A percentile compares a stretch with the other conserved stretches of the same genome.
phyloP scores from a whole-genome alignment of 1,140 invertebrate species.

The Forficula auricularia region DNA sequence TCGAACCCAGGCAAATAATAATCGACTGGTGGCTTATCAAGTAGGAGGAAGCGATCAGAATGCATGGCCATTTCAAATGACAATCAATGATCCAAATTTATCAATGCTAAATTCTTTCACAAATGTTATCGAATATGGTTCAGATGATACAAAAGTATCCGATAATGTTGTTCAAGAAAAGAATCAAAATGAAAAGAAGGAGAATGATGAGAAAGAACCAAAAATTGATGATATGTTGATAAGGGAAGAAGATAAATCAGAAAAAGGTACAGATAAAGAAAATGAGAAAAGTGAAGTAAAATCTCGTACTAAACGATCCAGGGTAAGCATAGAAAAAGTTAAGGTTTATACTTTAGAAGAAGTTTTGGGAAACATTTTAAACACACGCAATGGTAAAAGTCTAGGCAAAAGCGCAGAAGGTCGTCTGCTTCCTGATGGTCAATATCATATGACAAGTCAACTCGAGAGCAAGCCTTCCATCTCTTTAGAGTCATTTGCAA shows the following conservation, averaged over 20 bases:
- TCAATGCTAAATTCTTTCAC: conserved; percentile 29
- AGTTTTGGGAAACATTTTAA: not conserved
- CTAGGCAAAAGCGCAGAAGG: no score
- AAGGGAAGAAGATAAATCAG: no score
- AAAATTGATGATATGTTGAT: no score
- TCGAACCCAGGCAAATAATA: conserved; percentile 11
- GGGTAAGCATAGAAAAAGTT: not conserved
- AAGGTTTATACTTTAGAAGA: not conserved
- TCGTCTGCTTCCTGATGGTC: no score
- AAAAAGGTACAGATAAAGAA: conserved; percentile 4
- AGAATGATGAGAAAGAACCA: no score
- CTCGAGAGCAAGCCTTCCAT: no score
- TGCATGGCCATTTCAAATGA: conserved; percentile 27
- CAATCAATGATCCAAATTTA: conserved; percentile 35
- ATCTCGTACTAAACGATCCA: not conserved
- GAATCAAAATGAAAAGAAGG: conserved; percentile 12
- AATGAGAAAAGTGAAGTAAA: not conserved
- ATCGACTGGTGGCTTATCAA: conserved; percentile 16
- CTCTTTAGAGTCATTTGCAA: no score
- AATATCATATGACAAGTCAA: no score
- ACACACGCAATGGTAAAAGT: not conserved
- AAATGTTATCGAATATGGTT: conserved; percentile 38
- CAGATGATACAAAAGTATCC: conserved; percentile 26
- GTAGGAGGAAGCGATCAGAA: conserved; percentile 22
- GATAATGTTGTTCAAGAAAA: no score